Base-by-base conservation (phyloP, 2,113 vertebrate genomes). In the Orthonyx spaldingii region DNA sequence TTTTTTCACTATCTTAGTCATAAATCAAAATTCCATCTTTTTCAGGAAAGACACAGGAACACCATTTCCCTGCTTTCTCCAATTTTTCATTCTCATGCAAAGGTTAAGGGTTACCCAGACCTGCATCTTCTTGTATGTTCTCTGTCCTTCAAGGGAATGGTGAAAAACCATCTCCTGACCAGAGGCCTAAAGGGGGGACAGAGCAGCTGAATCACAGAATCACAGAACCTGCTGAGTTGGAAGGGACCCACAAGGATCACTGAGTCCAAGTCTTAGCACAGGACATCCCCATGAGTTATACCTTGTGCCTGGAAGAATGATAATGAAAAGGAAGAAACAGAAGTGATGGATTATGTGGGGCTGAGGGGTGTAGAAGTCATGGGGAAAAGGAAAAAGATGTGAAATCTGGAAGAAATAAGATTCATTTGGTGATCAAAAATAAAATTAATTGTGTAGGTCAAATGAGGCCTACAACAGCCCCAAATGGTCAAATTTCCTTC, bases 351-450 rank as follows among this genome's bases (percentile, higher is more conserved):
- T 30, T 8, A 0, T 63, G 42, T 47, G 71, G 80, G 72, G 69
- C 20, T 72, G 78, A 71, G 26, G 16, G 46, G 75, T 28, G 6
- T 47, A 89, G 32, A 81, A 92, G 26, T 83, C 86, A 63, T 3
- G 55, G 56, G 33, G 26, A n/a, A 92, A 65, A 55, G 15, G 4
- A 87, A 74, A 56, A 93, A 72, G 32, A 72, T 27, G 60, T 12
- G 7, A 78, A 71, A 80, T 81, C 52, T 84, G 57, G 47, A 92
- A 89, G 61, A 87, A 94, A 65, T 16, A 78, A 70, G 49, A 93
- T 44, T 78, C 35, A 74, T 30, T 78, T 49, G 60, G n/a, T 60
- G 49, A 82, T 79, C 32, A 95, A 89, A 89, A 87, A 17, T 33
- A 32, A 90, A 87, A 81, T 49, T 49, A 88, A 78, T 76, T 64